A percentile compares a stretch with the other conserved stretches of the same genome.
Conservation (phyloP, 1,140 invertebrate species). For the Hyles vespertilio region DNA sequence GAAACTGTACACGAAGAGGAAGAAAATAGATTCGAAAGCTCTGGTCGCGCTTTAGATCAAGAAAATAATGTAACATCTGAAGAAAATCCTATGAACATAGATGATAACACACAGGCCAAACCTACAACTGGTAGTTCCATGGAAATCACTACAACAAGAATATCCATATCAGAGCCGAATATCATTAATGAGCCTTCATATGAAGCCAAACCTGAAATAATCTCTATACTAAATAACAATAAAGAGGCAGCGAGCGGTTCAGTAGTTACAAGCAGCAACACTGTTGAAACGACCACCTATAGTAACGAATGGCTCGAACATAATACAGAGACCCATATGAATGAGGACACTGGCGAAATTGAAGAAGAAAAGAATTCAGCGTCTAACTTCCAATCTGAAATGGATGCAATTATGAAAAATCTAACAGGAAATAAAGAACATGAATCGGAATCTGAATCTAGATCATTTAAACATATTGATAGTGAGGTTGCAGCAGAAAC, state of each 20-base stretch:
- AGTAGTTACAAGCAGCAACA: constrained; percentile 10
- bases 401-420: constrained; percentile 7
- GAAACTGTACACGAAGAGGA: background rate
- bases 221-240: constrained; percentile 37
- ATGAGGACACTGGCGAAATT: background rate
- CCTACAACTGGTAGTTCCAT: constrained; percentile 6
- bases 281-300: constrained; percentile 25
- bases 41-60: background rate
- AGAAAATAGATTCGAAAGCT: background rate
- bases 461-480: constrained; percentile 43
- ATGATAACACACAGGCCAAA: constrained; percentile 15
- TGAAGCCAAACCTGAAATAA: constrained; percentile 45
- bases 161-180: constrained; percentile 42
- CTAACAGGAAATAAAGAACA: background rate
- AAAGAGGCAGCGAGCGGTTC: constrained; percentile 10
- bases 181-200: constrained; percentile 41
- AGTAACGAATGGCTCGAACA: constrained; percentile 43
- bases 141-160: constrained; percentile 32
- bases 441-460: constrained; percentile 29
- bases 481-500: constrained; percentile 30
- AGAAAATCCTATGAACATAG: constrained; percentile 14
- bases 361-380: constrained; percentile 12
- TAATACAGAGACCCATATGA: constrained; percentile 16
- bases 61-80: constrained; percentile 5
- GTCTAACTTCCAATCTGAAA: constrained; percentile 8